Evolutionary conservation across 37 sponge, comb jelly and placozoan species (phyloP).

Genomic region (Haliclona indistincta): DNA sequence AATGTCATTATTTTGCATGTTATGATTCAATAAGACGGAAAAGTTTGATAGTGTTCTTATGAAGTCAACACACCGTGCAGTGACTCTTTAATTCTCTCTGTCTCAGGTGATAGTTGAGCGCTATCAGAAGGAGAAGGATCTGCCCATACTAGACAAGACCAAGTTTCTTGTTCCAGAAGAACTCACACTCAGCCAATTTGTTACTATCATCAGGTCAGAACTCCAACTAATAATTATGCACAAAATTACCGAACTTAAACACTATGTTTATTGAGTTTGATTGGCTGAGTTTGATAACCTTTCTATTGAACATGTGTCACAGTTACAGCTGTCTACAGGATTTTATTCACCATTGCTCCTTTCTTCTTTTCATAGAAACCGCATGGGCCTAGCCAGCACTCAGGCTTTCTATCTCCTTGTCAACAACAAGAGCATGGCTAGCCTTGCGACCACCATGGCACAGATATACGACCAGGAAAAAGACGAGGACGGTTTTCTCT

Average conservation of each 20-base stretch:
- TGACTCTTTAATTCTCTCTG: no score
- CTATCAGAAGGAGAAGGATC: slow-evolving; percentile 92
- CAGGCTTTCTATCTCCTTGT: slow-evolving; percentile 98
- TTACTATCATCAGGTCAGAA: slow-evolving; percentile 81
- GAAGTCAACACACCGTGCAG: no score
- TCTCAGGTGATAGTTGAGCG: slow-evolving; percentile 93
- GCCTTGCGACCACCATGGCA: slow-evolving; percentile 89
- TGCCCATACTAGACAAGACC: slow-evolving; percentile 88
- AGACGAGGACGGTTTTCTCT: slow-evolving; percentile 97
- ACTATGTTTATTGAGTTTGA: background rate
- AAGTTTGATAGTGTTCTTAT: no score
- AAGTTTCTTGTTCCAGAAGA: slow-evolving; percentile 93
- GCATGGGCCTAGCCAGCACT: slow-evolving; percentile 88
- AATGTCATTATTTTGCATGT: no score
- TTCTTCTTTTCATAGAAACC: slow-evolving; percentile 65
- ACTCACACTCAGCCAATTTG: slow-evolving; percentile 86
- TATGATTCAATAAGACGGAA: no score
- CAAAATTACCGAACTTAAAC: no score
- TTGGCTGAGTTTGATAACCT: background rate
- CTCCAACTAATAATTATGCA: no score
- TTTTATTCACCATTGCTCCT: background rate
- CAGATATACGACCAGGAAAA: slow-evolving; percentile 92
- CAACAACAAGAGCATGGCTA: slow-evolving; percentile 96
- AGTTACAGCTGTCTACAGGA: background rate
- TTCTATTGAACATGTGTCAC: background rate